These are phyloP conservation scores for Drosophila siamana DNA, from an alignment of 2,888 invertebrate genomes.

Conservation along the genomic window DNA sequence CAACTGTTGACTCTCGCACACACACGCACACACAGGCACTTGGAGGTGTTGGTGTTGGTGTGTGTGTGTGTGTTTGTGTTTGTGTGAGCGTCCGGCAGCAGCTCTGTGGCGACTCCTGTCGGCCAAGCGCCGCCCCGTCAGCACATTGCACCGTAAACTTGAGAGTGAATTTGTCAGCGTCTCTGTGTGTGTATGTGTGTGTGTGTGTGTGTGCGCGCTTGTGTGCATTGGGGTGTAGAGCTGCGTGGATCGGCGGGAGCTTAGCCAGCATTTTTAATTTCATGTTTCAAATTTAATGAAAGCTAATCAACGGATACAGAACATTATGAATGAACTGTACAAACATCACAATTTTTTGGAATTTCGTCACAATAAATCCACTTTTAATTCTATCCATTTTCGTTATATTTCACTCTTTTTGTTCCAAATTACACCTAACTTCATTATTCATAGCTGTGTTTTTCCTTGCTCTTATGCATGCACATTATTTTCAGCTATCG, in stretches of 20 bases:
- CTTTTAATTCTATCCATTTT: not conserved
- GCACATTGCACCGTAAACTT: conserved; percentile 40
- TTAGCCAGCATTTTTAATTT: conserved; percentile 1
- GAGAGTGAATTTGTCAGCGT: not conserved
- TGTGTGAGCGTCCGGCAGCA: conserved; percentile 18
- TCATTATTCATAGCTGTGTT: no score
- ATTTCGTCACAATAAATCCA: not conserved
- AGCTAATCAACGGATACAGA: not conserved
- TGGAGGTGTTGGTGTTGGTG: not conserved
- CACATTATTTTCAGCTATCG: no score
- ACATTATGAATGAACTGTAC: conserved; percentile 5
- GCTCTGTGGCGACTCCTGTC: conserved; percentile 44
- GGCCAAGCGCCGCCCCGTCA: conserved; percentile 47
- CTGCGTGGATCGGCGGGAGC: conserved; percentile 11
- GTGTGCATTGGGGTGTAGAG: conserved; percentile 9
- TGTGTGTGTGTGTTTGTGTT: conserved; percentile 6
- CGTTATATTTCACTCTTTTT: not conserved
- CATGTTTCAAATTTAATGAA: not conserved
- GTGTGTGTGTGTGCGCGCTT: conserved; percentile 1
- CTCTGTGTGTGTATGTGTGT: conserved; percentile 3
- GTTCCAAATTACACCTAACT: not conserved
- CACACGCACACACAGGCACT: conserved; percentile 4
- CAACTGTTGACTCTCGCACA: conserved; percentile 25
- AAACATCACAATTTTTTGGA: not conserved
- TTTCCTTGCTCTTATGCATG: no score